Evolutionary conservation across 2,888 invertebrate genomes (phyloP).

Genomic region (Dichetophora obliterata): DNA sequence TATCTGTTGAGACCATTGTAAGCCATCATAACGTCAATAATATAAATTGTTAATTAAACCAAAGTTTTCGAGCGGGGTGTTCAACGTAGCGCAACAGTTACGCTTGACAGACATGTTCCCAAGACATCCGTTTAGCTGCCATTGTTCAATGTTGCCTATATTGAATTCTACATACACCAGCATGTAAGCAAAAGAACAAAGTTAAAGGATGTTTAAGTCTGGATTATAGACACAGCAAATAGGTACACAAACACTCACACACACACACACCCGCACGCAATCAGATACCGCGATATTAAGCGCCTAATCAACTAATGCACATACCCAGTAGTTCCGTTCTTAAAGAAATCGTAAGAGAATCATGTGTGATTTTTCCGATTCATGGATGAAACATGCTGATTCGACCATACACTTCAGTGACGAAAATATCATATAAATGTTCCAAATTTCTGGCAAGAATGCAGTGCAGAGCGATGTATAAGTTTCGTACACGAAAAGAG

Average conservation of each 20-base stretch:
- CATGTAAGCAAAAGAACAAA: too few species aligned
- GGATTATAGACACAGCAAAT: background rate
- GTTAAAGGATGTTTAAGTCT: background rate
- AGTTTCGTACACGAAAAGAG: too few species aligned
- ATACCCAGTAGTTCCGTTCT: too few species aligned
- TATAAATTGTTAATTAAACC: constrained; percentile 12
- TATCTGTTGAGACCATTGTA: background rate
- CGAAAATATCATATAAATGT: too few species aligned
- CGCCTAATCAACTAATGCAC: background rate
- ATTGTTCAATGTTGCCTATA: constrained; percentile 16
- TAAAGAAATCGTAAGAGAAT: too few species aligned
- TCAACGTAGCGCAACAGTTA: constrained; percentile 18
- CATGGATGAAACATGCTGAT: too few species aligned
- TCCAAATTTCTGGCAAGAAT: too few species aligned
- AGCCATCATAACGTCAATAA: constrained; percentile 13
- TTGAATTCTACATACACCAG: background rate
- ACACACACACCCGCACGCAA: too few species aligned
- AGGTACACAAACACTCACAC: constrained; percentile 15
- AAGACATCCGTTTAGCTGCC: constrained; percentile 6
- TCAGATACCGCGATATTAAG: background rate
- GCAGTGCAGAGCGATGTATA: too few species aligned
- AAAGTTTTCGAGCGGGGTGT: background rate
- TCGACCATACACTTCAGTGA: too few species aligned
- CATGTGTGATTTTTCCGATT: too few species aligned
- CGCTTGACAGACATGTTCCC: constrained; percentile 2